Base-by-base conservation (phyloP, 2,888 invertebrate species). In the Phyto melanocephala region DNA sequence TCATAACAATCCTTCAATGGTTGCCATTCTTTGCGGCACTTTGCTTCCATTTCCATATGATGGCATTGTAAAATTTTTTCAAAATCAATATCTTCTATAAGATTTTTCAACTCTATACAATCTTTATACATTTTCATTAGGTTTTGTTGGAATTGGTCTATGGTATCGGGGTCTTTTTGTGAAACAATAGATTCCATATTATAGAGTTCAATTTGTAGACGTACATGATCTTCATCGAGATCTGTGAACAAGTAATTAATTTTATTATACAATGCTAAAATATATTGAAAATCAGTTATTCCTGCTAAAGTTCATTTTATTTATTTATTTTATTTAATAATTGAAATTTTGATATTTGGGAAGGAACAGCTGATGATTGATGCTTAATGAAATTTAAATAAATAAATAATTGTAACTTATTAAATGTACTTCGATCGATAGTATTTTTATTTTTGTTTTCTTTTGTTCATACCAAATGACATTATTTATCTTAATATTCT, bases 1-100 rank as follows among this genome's bases (percentile, higher is more conserved):
- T 47, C 79, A 20, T 60, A 28, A 22, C 45, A 45, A 0, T 82
- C 75, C 20, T 82, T 42, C 28, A 82, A 42, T 10, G 74, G 75
- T 35, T 82, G 65, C 63, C 75, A 75, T 47, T 82, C 75, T 22
- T 70, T 75, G 3, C 42, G 74, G 13, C 68, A 71, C 22, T 60
- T 79, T 28, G 52, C 24, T 67, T 82, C 82, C 75, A 82, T 79
- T 82, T 82, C 68, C 78, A 79, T 79, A 45, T 82, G 70, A 71
- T 70, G 65, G 6, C 82, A 75, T 67, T 82, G 35, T 24, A 82
- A 40, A 20, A 82, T 82, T 54, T 82, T 82, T 5, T 35, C 45
- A 63, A 71, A 82, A 33, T 82, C 82, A 6, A 82, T 70, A 15
- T 71, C 52, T 1, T 56, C 42, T 10, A 79, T 37, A 22, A 79